Percentiles rank a stretch among this genome's conserved stretches.
These are phyloP conservation scores for Periparus ater DNA, from an alignment of 2,797 vertebrate genomes.

Conservation along the genomic window DNA sequence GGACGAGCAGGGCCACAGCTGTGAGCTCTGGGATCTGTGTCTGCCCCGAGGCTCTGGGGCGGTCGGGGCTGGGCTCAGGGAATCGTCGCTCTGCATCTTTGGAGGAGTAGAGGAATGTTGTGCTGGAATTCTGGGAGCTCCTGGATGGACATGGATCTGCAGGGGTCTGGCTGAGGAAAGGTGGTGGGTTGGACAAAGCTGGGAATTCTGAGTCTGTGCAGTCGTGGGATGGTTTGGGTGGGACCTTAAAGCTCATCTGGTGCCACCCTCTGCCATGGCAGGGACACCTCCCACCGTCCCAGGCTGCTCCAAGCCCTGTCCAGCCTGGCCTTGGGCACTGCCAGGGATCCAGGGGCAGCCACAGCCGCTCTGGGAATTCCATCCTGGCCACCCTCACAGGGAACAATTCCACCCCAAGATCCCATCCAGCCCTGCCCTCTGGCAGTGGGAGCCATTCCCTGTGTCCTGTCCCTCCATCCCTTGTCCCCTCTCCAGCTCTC, in stretches of 20 bases:
- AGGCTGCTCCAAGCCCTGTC: neutral
- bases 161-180: neutral
- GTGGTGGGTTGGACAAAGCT: rapidly evolving
- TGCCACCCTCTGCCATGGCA: neutral
- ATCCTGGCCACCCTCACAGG: rapidly evolving
- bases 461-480: neutral
- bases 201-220: neutral
- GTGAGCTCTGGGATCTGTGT: neutral
- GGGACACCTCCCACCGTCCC: neutral
- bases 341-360: neutral
- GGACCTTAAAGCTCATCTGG: no score
- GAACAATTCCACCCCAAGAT: neutral
- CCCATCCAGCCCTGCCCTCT: neutral
- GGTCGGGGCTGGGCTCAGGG: neutral
- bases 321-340: rapidly evolving
- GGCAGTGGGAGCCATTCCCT: neutral
- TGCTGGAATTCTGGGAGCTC: neutral
- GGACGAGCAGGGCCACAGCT: neutral
- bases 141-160: neutral
- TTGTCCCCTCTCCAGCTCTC: neutral
- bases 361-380: neutral
- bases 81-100: neutral
- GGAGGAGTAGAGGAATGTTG: neutral
- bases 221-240: neutral
- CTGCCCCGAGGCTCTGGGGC: neutral